Evolutionary conservation across 2,113 vertebrate species (phyloP), one percentile per base, ranked within the genome.

Genomic region (Prionailurus viverrinus): DNA sequence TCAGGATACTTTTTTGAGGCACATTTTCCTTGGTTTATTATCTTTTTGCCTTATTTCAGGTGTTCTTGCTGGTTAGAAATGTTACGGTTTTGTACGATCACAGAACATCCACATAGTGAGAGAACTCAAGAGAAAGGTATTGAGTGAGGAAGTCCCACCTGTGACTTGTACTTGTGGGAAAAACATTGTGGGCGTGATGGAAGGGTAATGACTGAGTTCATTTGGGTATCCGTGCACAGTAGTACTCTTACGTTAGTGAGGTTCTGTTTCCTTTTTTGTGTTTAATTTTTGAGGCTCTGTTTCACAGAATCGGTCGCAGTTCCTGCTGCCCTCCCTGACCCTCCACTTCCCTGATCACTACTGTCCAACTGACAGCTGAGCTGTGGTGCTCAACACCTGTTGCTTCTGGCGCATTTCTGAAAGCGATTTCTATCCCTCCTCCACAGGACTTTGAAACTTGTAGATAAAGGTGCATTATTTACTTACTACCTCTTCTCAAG

Each of bases 391-490:
- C 12, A 65, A 14, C 33, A 90, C 71, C 31, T 73, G 9, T 88
- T 48, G 12, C 66, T 82, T 79, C 63, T 82, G 87, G 45, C 36
- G 58, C 36, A 14, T 91, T 93, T 91, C 73, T 95, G 7, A 95
- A 89, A 76, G 45, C 2, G 76, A 48, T 91, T 97, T 94, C 83
- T 79, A 68, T 91, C 85, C 33, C 33, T 84, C 68, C 27, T 61
- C 10, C 16, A 21, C 69, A 79, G 63, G 71, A 95, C 92, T 95
- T 95, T 87, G 89, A 78, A 94, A 80, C 48, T 83, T 97, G 63
- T 53, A 95, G 95, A 55, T 87, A 87, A 92, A 94, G n/a, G 15
- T 29, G 66, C 31, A 81, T 88, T 97, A 65, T 95, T 65, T 95
- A 55, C 88, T 94, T 88, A 86, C 53, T 36, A 1, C 61, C 61